Percentiles rank a stretch among this genome's conserved stretches.
These are phyloP conservation scores for Melanotaenia parkinsoni DNA, from an alignment of 2,797 vertebrate species.

Conservation along the genomic window DNA sequence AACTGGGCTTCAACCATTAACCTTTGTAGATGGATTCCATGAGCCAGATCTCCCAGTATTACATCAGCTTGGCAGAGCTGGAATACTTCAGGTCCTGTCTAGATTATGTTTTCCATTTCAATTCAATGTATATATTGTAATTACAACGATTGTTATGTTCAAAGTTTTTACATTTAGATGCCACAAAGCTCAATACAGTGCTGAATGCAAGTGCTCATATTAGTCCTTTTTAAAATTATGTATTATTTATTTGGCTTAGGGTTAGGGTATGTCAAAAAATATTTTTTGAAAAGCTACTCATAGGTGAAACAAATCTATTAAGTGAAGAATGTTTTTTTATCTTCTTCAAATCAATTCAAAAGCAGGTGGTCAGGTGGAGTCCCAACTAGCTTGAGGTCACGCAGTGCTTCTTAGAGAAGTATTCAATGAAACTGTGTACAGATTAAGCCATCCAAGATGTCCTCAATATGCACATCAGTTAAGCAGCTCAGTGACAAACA, in stretches of 20 bases:
- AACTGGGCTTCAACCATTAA: not conserved
- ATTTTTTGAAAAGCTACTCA: not conserved
- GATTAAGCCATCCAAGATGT: constrained; percentile 34
- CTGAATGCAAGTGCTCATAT: not conserved
- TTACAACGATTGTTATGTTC: too few species aligned
- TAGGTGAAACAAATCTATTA: not conserved
- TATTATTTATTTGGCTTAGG: not conserved
- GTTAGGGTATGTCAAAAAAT: not conserved
- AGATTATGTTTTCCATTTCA: not conserved
- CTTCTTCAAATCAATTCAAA: not conserved
- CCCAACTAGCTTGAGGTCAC: constrained; percentile 14
- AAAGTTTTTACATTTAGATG: not conserved
- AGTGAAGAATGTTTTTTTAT: not conserved
- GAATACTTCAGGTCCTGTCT: constrained; percentile 4
- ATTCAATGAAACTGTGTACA: constrained; percentile 30
- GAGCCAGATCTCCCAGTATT: constrained; percentile 11
- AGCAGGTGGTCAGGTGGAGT: constrained; percentile 16
- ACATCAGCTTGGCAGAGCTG: not conserved
- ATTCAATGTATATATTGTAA: not conserved
- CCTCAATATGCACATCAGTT: constrained; percentile 24
- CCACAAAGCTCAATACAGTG: not conserved
- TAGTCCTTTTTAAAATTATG: not conserved
- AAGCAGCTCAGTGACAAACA: constrained; percentile 14
- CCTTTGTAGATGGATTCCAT: constrained; percentile 21
- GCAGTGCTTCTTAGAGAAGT: constrained; percentile 18